Base-by-base conservation (phyloP, 2,797 vertebrate genomes). In the Chrysocyon brachyurus region DNA sequence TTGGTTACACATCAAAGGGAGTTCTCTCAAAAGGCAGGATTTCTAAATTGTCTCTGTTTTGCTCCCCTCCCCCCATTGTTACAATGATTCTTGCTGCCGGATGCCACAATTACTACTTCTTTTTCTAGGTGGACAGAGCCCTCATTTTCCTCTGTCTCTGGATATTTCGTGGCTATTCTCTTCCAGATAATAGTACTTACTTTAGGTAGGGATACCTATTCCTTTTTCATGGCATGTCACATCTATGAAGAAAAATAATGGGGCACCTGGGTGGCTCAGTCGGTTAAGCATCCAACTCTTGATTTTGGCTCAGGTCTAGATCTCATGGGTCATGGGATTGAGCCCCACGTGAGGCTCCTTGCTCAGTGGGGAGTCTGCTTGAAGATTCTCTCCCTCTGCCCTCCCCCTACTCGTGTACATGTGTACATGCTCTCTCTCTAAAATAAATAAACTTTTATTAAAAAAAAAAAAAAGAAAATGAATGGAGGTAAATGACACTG, bases 51-150 rank as follows among this genome's bases (percentile, higher is more conserved):
- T 33, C 3, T 95, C 10, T 72, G 5, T 9, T 36, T 22, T 46
- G 84, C 31, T 68, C 49, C 8, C 28, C 56, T 40, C 17, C 3
- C 12, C 28, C 12, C 63, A 64, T 1, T 77, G 22, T 88, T 17
- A 12, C 59, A 52, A 12, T 84, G 26, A 49, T 75, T 96, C 52
- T 90, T 73, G 56, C 6, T 66, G 36, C 28, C 52, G 31, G 52
- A 84, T n/a, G 6, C 22, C 15, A 26, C 3, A 31, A 33, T 57
- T 49, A 49, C 4, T 6, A 15, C 77, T 61, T 75, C 8, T 72
- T 66, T 87, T 94, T 87, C 24, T 26, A 96, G 95, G 52, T 68
- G 6, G 17, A 75, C 77, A 94, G 82, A 84, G 33, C 19, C 64
- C 56, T 24, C 10, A 57, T 33, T 28, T 84, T 52, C 75, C 19